Evolutionary conservation across 2,888 invertebrate species (phyloP), one percentile per base, ranked within the genome.

Genomic region (Synergus laeviventris): DNA sequence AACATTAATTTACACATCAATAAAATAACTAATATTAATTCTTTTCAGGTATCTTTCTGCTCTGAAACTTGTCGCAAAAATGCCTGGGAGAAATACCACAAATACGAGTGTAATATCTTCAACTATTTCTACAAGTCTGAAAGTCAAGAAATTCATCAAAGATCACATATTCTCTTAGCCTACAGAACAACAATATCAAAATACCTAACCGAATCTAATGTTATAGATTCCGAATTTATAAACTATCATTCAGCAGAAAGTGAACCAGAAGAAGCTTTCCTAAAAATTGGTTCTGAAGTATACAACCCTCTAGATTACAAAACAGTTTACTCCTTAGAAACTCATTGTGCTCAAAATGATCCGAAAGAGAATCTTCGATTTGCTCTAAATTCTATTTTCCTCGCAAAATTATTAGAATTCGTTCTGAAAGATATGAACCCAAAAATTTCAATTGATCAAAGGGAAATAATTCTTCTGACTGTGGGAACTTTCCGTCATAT

Each of bases 41-140:
- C 11, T 21, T 79, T 75, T 7, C 70, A 91, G 91, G 91, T 91
- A 16, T 85, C 87, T 21, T 92, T 88, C 80, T 92, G 92, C 78
- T 88, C 89, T 18, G 87, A 87, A 77, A 80, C 85, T 1, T 92
- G 92, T 79, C 86, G 90, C 38, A 78, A 79, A 31, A 80, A 84
- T 60, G 87, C 91, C 4, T 90, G 90, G 90, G 75, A 79, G 7
- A 75, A 78, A 18, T 91, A 90, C 82, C 92, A 92, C 81, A 85
- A 84, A 76, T 90, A 86, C 75, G 92, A 92, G 78, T 92, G 92
- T 78, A 75, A 78, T 36, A 84, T 91, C 31, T 87, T 91, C 21
- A 80, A 87, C 76, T 83, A 86, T 74, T 88, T 91, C 76, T 83
- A 83, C 66, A 70, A 45, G 11, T 39, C 18, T 12, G 64, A 36